A percentile compares a stretch with the other conserved stretches of the same genome.
Conservation (phyloP, 2,113 vertebrate species). For the Calonectris borealis region DNA sequence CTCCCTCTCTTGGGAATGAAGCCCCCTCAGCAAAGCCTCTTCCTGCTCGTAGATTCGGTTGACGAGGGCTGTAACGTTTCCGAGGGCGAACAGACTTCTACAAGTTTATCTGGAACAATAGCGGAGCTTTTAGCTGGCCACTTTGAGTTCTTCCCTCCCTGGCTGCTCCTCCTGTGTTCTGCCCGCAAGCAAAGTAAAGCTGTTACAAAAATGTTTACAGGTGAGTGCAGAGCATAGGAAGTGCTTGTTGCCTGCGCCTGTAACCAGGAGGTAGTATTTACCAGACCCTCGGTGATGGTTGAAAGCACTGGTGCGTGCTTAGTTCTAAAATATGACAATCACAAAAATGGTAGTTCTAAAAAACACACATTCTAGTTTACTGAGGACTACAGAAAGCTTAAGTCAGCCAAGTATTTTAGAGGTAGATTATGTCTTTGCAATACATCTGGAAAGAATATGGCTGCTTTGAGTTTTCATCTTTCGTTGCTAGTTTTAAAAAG, state of each 20-base stretch:
- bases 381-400: neutral
- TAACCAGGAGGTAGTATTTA: rapidly evolving
- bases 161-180: slow-evolving; percentile 94
- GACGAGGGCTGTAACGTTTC: slow-evolving; percentile 87
- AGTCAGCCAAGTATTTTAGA: neutral
- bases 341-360: neutral
- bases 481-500: neutral
- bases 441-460: neutral
- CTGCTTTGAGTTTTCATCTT: neutral
- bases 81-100: slow-evolving; percentile 83
- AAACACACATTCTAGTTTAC: neutral
- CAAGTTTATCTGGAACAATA: slow-evolving; percentile 84
- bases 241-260: neutral
- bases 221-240: slow-evolving; percentile 66
- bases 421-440: neutral
- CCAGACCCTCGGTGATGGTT: neutral
- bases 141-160: slow-evolving; percentile 94
- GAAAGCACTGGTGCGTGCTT: neutral
- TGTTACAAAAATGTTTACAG: slow-evolving; percentile 96
- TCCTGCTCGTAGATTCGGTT: slow-evolving; percentile 91
- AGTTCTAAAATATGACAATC: neutral
- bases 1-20: slow-evolving; percentile 88
- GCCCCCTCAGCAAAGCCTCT: slow-evolving; percentile 88
- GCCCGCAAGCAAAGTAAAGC: slow-evolving; percentile 94
- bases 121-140: slow-evolving; percentile 92